Percentiles rank a stretch among this genome's conserved stretches.
These are phyloP conservation scores for Lampris megalopsis DNA, from an alignment of 2,113 vertebrate species.

Conservation along the genomic window DNA sequence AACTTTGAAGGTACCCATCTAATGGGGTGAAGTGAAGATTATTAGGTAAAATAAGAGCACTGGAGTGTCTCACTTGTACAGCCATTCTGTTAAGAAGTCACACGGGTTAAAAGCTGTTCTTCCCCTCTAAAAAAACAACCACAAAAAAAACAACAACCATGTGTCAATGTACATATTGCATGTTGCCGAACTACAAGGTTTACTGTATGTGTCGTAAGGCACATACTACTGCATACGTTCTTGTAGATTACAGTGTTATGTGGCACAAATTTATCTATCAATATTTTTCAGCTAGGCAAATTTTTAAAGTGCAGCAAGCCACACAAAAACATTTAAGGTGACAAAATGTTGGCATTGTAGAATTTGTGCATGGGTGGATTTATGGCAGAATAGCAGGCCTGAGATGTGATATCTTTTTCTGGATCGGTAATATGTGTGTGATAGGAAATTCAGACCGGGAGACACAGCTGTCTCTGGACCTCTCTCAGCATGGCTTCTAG, in stretches of 20 bases:
- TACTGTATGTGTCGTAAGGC: no score
- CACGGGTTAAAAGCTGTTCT: conserved; percentile 88
- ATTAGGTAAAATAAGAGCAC: neutral
- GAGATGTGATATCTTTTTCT: neutral
- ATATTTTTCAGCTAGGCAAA: no score
- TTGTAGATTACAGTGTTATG: no score
- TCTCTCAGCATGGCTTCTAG: conserved; percentile 85
- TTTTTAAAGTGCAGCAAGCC: no score
- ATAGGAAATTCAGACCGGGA: conserved; percentile 81
- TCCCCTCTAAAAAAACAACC: conserved; percentile 84
- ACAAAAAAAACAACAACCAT: no score
- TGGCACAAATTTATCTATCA: no score
- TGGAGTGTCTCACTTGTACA: conserved; percentile 91
- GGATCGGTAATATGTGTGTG: neutral
- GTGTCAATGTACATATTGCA: no score
- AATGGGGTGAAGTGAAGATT: neutral
- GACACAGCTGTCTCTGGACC: conserved; percentile 85
- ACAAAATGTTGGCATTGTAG: no score
- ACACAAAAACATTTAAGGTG: no score
- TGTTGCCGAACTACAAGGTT: no score
- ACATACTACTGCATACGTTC: no score
- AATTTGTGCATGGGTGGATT: neutral
- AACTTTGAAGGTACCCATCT: neutral
- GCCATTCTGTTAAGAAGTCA: conserved; percentile 92
- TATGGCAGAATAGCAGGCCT: neutral